Percentiles rank a stretch among this genome's conserved stretches.
Conservation (phyloP, 2,113 vertebrate genomes). For the Mormoops blainvillei region DNA sequence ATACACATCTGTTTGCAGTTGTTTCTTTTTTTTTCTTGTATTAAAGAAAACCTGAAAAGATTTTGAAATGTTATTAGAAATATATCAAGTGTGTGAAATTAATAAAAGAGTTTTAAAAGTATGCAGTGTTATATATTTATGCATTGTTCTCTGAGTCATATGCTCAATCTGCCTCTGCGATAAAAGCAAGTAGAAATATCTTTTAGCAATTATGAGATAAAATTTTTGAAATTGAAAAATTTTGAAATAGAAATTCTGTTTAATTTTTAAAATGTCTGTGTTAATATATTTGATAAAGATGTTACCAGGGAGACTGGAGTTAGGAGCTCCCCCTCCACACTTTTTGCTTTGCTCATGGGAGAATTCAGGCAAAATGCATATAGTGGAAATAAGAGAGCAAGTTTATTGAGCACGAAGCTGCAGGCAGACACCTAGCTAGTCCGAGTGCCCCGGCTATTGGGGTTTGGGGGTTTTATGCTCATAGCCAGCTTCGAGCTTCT, state of each 20-base stretch:
- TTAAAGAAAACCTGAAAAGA: conserved; percentile 39
- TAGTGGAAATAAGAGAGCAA: too few relatives aligned
- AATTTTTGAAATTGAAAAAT: not conserved
- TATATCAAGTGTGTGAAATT: conserved; percentile 65
- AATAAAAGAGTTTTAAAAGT: conserved; percentile 57
- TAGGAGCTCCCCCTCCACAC: too few relatives aligned
- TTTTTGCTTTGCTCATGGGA: too few relatives aligned
- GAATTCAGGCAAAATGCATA: too few relatives aligned
- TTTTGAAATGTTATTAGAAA: conserved; percentile 63
- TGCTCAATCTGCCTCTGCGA: conserved; percentile 40
- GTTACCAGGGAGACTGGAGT: too few relatives aligned
- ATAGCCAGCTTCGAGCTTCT: too few relatives aligned
- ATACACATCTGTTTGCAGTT: not conserved
- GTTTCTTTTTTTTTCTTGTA: not conserved
- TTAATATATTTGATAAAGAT: not conserved
- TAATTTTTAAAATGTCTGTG: conserved; percentile 43
- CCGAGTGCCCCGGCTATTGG: too few relatives aligned
- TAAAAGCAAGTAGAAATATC: not conserved
- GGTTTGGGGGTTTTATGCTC: too few relatives aligned
- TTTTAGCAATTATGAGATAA: not conserved
- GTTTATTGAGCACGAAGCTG: too few relatives aligned
- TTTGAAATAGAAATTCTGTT: conserved; percentile 53
- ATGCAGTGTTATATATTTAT: conserved; percentile 63
- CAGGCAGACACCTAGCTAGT: too few relatives aligned
- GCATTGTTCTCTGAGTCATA: conserved; percentile 40